phyloP scores from a whole-genome alignment of 2,888 invertebrate species.

The Lypha dubia region DNA sequence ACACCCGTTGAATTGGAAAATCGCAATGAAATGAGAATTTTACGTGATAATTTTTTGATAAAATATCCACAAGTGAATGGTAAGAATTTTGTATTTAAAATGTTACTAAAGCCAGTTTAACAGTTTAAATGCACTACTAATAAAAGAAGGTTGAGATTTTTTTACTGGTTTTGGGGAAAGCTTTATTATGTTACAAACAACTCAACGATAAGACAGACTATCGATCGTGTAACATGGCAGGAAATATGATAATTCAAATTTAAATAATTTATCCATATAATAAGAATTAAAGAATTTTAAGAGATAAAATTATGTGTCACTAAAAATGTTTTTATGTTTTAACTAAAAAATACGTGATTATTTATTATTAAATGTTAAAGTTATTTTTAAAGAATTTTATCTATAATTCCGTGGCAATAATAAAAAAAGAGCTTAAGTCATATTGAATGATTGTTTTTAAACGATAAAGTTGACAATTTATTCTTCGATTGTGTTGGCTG shows the following conservation, averaged over 20 bases:
- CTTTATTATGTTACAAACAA: neutral
- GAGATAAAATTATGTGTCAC: neutral
- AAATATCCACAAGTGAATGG: conserved; percentile 87
- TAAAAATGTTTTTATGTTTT: neutral
- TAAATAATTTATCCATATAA: neutral
- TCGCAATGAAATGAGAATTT: conserved; percentile 84
- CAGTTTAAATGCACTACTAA: neutral
- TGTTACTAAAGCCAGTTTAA: neutral
- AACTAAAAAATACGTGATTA: no score
- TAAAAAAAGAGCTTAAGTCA: no score
- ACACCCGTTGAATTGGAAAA: conserved; percentile 86
- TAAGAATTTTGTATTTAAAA: conserved; percentile 77
- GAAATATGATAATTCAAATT: neutral
- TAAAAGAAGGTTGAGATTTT: neutral
- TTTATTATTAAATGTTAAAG: no score
- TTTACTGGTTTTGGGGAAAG: neutral
- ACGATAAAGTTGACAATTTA: no score
- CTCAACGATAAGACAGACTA: neutral
- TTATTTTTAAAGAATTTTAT: no score
- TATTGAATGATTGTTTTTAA: no score
- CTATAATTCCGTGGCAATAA: no score
- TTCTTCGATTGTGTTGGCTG: no score
- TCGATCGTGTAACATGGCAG: neutral
- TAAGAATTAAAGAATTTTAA: neutral
- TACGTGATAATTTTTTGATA: conserved; percentile 85